A percentile compares a stretch with the other conserved stretches of the same genome.
Evolutionary conservation across 2,888 invertebrate species (phyloP).

Genomic region (Kryphioiulus occultus): DNA sequence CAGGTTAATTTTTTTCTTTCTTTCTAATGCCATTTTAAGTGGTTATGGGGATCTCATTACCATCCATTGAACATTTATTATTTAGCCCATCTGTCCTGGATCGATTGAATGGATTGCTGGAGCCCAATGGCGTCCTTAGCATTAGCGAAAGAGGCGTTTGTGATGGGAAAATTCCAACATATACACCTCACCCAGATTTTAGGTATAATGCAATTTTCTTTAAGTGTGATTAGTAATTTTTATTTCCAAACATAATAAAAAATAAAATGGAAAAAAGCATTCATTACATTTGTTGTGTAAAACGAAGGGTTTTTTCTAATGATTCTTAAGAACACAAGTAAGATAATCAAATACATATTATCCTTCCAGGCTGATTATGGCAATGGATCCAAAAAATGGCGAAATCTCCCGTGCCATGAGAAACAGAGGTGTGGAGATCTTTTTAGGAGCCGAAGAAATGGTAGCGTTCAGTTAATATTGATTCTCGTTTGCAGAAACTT

Average conservation of each 20-base stretch:
- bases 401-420: constrained; percentile 99
- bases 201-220: constrained; percentile 60
- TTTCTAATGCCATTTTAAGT: background rate
- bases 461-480: constrained; percentile 37
- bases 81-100: constrained; percentile 90
- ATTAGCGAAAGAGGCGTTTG: constrained; percentile 90
- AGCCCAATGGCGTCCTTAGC: constrained; percentile 86
- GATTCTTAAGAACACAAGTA: too few species aligned
- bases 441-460: constrained; percentile 62
- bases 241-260: too few species aligned
- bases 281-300: too few species aligned
- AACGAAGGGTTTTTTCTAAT: too few species aligned
- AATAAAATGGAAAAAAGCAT: too few species aligned
- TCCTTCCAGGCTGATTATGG: constrained; percentile 78
- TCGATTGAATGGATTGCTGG: constrained; percentile 92
- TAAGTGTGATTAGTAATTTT: too few species aligned
- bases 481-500: background rate
- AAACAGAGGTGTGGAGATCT: constrained; percentile 95
- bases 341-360: background rate
- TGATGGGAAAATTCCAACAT: constrained; percentile 74
- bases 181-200: constrained; percentile 88
- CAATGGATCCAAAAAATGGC: constrained; percentile 94
- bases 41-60: background rate
- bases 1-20: constrained; percentile 62
- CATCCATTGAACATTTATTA: constrained; percentile 53